phyloP scores from a whole-genome alignment of 64 coral and sea anemone genomes.

The Montipora cactus region DNA sequence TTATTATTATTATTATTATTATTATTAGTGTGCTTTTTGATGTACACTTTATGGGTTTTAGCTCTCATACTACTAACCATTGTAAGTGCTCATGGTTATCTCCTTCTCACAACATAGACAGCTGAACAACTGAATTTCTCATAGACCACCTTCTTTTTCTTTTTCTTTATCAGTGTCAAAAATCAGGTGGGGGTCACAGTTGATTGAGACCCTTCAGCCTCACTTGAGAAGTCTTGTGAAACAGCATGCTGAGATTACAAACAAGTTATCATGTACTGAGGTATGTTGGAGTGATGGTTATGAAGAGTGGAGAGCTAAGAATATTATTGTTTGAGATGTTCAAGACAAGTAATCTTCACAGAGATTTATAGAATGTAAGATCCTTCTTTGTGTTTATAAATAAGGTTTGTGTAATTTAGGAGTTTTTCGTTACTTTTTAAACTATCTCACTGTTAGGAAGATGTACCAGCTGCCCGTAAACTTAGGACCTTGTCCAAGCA shows the following conservation, averaged over 20 bases:
- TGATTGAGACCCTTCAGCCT: constrained; percentile 25
- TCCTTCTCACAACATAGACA: no score
- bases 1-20: no score
- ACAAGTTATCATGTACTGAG: constrained; percentile 54
- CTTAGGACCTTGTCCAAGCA: constrained; percentile 45
- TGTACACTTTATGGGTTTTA: no score
- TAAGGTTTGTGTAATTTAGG: neutral
- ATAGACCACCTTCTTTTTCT: neutral
- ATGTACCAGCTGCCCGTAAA: constrained; percentile 29
- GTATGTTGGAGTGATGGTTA: neutral
- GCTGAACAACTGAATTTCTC: no score
- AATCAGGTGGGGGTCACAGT: neutral
- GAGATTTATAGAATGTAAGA: no score
- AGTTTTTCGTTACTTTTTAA: no score
- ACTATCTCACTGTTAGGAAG: neutral
- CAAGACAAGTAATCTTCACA: no score
- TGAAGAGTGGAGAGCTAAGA: neutral
- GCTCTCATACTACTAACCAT: no score
- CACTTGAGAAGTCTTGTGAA: constrained; percentile 59
- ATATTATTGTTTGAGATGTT: no score
- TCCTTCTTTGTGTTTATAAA: no score
- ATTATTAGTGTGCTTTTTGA: no score
- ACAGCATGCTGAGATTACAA: constrained; percentile 48
- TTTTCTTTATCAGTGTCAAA: neutral
- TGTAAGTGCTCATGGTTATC: no score